A percentile compares a stretch with the other conserved stretches of the same genome.
These are phyloP conservation scores for Cephalopholis sonnerati DNA, from an alignment of 2,113 vertebrate genomes.

Conservation along the genomic window DNA sequence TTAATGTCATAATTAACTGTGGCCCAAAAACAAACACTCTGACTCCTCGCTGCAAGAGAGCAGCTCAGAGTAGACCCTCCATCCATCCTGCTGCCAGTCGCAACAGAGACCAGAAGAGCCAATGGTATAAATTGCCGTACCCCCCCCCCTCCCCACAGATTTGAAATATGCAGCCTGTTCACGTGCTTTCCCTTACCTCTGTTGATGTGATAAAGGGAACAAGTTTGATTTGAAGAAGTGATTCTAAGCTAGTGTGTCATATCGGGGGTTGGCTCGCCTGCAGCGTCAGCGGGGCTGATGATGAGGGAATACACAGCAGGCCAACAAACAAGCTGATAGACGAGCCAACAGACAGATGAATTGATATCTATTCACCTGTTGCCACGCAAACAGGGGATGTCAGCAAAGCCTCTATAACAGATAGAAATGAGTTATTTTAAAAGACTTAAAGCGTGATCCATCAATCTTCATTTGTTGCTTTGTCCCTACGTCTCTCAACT, in stretches of 20 bases:
- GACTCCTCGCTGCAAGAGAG: background rate
- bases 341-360: slow-evolving; percentile 40
- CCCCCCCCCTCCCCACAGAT: background rate
- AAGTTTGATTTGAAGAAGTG: slow-evolving; percentile 8
- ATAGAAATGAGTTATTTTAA: slow-evolving; percentile 48
- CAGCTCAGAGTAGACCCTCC: slow-evolving; percentile 3
- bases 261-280: background rate
- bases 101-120: slow-evolving; percentile 15
- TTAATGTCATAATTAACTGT: slow-evolving; percentile 56
- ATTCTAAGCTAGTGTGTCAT: slow-evolving; percentile 50
- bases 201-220: slow-evolving; percentile 21
- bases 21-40: slow-evolving; percentile 8
- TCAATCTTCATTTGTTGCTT: slow-evolving; percentile 61
- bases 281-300: background rate
- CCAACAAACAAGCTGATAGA: slow-evolving; percentile 51
- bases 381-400: slow-evolving; percentile 5
- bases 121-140: slow-evolving; percentile 21
- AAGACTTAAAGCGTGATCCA: slow-evolving; percentile 40
- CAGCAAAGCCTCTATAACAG: slow-evolving; percentile 25
- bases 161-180: slow-evolving; percentile 17
- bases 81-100: slow-evolving; percentile 11
- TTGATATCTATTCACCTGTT: slow-evolving; percentile 49
- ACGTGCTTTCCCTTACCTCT: slow-evolving; percentile 11
- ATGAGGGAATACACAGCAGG: slow-evolving; percentile 26
- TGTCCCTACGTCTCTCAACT: background rate